Evolutionary conservation across 2,797 vertebrate species (phyloP).

Genomic region (Anniella stebbinsi): DNA sequence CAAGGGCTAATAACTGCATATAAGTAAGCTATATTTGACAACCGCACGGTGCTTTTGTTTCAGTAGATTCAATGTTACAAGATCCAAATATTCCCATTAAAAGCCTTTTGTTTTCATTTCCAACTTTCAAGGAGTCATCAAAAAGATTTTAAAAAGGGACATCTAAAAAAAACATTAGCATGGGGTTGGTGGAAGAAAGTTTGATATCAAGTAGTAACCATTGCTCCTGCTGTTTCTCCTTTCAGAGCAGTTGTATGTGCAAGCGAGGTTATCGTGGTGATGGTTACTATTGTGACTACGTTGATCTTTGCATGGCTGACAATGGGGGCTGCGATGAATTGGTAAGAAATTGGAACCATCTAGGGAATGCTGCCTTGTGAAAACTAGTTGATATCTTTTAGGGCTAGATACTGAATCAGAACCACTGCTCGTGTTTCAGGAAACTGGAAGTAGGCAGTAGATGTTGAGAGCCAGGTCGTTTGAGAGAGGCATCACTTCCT

Average conservation of each 20-base stretch:
- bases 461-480: background rate
- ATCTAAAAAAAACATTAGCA: constrained; percentile 14
- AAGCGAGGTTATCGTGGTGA: constrained; percentile 87
- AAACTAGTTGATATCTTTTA: background rate
- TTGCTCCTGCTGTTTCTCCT: constrained; percentile 30
- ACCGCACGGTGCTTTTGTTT: background rate
- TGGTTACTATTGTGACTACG: constrained; percentile 83
- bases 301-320: constrained; percentile 85
- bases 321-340: constrained; percentile 90
- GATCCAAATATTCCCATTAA: background rate
- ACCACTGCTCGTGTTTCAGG: background rate
- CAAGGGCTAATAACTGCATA: background rate
- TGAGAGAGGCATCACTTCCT: background rate
- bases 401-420: no score
- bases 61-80: background rate
- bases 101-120: background rate
- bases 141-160: background rate
- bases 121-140: constrained; percentile 12
- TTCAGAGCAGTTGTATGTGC: constrained; percentile 89
- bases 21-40: background rate
- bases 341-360: constrained; percentile 77
- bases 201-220: background rate
- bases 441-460: background rate
- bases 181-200: background rate
- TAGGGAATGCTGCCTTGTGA: background rate